Percentiles rank a stretch among this genome's conserved stretches.
Conservation (phyloP, 37 sponge, comb jelly and placozoan genomes). For the Hormiphora californensis region DNA sequence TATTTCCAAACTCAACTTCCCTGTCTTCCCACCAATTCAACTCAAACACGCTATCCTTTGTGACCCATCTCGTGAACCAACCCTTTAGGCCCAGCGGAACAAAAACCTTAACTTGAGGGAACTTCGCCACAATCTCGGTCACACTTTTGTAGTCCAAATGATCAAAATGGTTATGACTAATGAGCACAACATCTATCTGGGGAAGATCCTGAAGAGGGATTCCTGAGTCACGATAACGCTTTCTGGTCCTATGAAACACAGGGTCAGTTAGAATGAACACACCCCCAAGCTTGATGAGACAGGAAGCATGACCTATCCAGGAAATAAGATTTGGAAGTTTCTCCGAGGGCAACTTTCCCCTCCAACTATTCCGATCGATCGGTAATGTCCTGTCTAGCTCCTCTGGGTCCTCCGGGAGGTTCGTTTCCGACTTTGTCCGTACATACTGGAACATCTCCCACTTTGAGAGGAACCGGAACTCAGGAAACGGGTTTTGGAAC, state of each 20-base stretch:
- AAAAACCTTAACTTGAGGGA: background rate
- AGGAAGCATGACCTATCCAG: conserved; percentile 53
- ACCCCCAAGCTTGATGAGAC: background rate
- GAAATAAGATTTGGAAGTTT: background rate
- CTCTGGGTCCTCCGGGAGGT: background rate
- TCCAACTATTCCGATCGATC: too few relatives aligned
- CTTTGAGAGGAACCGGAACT: background rate
- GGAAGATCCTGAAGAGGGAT: background rate
- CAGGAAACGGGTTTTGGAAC: conserved; percentile 24
- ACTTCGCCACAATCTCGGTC: background rate
- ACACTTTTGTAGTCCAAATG: conserved; percentile 39
- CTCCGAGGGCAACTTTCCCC: too few relatives aligned
- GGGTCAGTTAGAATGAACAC: conserved; percentile 26
- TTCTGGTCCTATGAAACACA: background rate
- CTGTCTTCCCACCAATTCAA: conserved; percentile 51
- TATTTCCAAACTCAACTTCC: background rate
- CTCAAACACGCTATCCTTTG: background rate
- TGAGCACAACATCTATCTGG: conserved; percentile 7
- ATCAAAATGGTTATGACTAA: conserved; percentile 52
- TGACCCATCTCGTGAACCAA: background rate
- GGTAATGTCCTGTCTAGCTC: background rate
- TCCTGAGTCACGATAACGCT: background rate
- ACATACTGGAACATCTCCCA: background rate
- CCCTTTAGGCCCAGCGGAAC: conserved; percentile 25
- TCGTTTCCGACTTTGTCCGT: background rate